Base-by-base conservation (phyloP, 2,888 invertebrate genomes). In the Hypomecis punctinalis region DNA sequence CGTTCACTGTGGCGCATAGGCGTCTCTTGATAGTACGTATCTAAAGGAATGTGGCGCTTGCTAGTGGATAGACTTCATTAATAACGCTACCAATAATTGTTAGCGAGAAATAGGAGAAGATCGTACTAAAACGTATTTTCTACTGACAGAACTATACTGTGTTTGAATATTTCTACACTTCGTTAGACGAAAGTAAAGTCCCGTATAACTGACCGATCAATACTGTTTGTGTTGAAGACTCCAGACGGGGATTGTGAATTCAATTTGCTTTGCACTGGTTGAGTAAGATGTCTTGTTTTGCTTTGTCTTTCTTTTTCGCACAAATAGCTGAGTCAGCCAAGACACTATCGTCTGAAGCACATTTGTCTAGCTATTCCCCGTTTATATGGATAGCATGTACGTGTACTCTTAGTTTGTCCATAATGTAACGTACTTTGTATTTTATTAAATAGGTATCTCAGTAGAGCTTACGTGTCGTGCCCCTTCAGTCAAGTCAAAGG, bases 231-330 rank as follows among this genome's bases (percentile, higher is more conserved):
- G 48, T 54, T 53, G 54, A 54, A 67, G 61, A 68, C 71, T 68
- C 64, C 56, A 70, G 68, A 69, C 70, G 47, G 63, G 61, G 67
- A 70, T 72, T 70, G 69, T 59, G 57, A 69, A 69, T 72, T 53
- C 67, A 67, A 69, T 72, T 70, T 70, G 53, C 56, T 67, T 65
- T 67, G 51, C 55, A 39, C 42, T 45, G 49, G 49, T 55, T 59
- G 36, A 54, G 51, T 63, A 35, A 54, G 39, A 48, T 37, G 37
- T 23, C 47, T 47, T 33, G 33, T 48, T 58, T 54, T 42, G 35
- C 23, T 47, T 52, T 47, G 13, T 43, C 45, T 47, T 46, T 55
- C 4, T 6, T 51, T 57, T 58, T 63, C 33, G 36, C 13, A 36
- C 8, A 51, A 47, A 53, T 52, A 47, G 11, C 52, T 60, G 63